Percentiles rank a stretch among this genome's conserved stretches.
phyloP scores from a whole-genome alignment of 2,113 vertebrate species.

The Merops nubicus region DNA sequence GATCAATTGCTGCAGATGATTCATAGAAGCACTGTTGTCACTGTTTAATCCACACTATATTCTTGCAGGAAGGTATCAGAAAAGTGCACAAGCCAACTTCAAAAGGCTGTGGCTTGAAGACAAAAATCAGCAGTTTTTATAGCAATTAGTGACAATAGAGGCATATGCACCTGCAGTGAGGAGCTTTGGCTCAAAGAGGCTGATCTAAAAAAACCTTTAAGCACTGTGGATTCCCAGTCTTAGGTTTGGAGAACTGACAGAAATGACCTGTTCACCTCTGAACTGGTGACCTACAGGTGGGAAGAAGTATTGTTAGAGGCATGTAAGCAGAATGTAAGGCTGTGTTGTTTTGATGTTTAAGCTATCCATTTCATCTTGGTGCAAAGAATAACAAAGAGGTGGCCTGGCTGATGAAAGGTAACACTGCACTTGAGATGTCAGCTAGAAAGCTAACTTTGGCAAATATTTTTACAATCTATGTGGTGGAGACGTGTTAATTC shows the following conservation, averaged over 20 bases:
- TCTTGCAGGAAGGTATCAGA: slow-evolving; percentile 35
- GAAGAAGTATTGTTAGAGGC: slow-evolving; percentile 83
- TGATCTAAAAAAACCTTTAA: slow-evolving; percentile 65
- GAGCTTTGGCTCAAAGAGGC: slow-evolving; percentile 74
- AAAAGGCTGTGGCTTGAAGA: slow-evolving; percentile 39
- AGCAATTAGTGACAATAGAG: slow-evolving; percentile 78
- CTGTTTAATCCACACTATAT: slow-evolving; percentile 58
- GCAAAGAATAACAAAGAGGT: slow-evolving; percentile 77
- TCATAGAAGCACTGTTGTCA: slow-evolving; percentile 36
- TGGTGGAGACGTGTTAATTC: not conserved
- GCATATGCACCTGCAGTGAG: slow-evolving; percentile 82
- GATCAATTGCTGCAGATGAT: not conserved
- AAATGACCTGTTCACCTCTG: slow-evolving; percentile 76
- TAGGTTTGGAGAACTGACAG: slow-evolving; percentile 75
- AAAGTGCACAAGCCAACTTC: slow-evolving; percentile 45
- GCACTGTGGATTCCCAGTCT: slow-evolving; percentile 52
- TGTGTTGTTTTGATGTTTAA: slow-evolving; percentile 81
- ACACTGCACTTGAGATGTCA: slow-evolving; percentile 33
- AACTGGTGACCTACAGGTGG: slow-evolving; percentile 91
- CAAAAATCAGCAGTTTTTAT: slow-evolving; percentile 18
- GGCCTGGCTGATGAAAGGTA: slow-evolving; percentile 55
- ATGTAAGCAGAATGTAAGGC: slow-evolving; percentile 78
- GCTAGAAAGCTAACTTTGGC: slow-evolving; percentile 4
- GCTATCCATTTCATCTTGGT: slow-evolving; percentile 78
- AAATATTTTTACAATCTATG: not conserved